Conservation (phyloP, 2,888 invertebrate genomes). For the Spilarctia lutea region DNA sequence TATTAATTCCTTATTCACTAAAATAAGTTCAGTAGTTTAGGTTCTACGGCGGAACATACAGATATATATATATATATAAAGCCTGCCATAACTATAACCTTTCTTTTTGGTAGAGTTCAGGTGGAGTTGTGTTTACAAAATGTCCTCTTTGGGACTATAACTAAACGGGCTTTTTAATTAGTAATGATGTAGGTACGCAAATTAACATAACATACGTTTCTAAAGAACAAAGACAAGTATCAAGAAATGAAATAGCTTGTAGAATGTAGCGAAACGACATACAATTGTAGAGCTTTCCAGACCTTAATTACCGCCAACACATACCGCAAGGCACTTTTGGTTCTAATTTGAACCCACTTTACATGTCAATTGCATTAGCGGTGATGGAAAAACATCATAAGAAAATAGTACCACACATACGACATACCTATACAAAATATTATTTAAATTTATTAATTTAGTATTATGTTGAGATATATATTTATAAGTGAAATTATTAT, state of each 20-base stretch:
- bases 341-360: neutral
- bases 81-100: too few species aligned
- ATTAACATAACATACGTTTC: neutral
- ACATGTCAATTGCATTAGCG: slow-evolving; percentile 3
- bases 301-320: neutral
- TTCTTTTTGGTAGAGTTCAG: too few species aligned
- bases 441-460: neutral
- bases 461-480: neutral
- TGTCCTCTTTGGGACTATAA: too few species aligned
- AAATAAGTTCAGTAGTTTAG: too few species aligned
- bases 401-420: neutral
- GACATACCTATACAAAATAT: neutral
- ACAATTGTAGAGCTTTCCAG: neutral
- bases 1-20: too few species aligned
- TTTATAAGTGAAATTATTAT: neutral
- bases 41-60: too few species aligned
- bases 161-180: neutral
- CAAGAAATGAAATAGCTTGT: neutral
- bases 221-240: neutral
- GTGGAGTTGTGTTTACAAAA: too few species aligned
- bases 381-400: slow-evolving; percentile 1
- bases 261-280: neutral
- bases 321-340: neutral
- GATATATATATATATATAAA: too few species aligned
- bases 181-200: neutral